Evolutionary conservation across 2,113 vertebrate species (phyloP).

Genomic region (Parus major): DNA sequence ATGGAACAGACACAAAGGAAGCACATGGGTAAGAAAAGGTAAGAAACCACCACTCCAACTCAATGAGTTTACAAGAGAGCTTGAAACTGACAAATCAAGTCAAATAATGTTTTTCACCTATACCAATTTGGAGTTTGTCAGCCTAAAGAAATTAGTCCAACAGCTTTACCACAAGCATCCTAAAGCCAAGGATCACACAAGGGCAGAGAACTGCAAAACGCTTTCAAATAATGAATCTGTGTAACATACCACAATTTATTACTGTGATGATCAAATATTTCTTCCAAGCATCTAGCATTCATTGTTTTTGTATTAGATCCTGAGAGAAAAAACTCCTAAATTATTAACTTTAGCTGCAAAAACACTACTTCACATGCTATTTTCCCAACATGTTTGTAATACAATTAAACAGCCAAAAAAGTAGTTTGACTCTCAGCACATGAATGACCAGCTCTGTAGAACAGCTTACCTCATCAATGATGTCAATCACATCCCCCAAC

Average conservation of each 20-base stretch:
- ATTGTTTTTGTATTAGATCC: not conserved
- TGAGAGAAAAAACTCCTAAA: not conserved
- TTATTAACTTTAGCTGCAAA: not conserved
- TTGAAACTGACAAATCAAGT: not conserved
- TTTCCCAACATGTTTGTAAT: not conserved
- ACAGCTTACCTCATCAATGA: conserved; percentile 88
- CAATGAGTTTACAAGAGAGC: not conserved
- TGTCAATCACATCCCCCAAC: conserved; percentile 86
- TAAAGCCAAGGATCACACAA: not conserved
- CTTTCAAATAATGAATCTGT: not conserved
- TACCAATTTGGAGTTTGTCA: not conserved
- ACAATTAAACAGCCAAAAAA: not conserved
- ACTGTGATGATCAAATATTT: not conserved
- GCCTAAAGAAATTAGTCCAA: not conserved
- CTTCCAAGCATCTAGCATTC: not conserved
- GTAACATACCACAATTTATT: not conserved
- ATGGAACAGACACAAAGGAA: not conserved
- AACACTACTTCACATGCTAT: not conserved
- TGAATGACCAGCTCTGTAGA: not conserved
- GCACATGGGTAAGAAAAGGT: rapidly evolving
- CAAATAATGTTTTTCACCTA: not conserved
- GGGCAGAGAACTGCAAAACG: not conserved
- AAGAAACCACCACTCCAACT: not conserved
- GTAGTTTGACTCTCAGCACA: not conserved
- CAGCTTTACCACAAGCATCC: not conserved